Percentiles rank a stretch among this genome's conserved stretches.
phyloP scores from a whole-genome alignment of 2,113 vertebrate species.

The Crotalus helleri region DNA sequence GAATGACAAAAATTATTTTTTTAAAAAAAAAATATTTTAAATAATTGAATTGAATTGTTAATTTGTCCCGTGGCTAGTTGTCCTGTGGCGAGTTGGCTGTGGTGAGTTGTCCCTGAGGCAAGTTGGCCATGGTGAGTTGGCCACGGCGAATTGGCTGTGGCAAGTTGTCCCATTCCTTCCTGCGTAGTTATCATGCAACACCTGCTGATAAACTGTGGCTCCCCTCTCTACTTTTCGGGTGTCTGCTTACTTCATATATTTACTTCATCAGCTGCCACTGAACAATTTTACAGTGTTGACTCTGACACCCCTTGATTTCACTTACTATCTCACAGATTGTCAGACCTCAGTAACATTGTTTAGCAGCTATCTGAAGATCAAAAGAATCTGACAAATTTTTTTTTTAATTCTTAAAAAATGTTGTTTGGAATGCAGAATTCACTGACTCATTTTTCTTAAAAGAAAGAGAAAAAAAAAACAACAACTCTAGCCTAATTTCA shows the following conservation, averaged over 20 bases:
- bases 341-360: background rate
- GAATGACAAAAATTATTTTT: background rate
- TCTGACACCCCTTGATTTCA: background rate
- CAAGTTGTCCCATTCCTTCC: background rate
- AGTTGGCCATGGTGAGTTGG: background rate
- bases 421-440: constrained; percentile 58
- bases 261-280: background rate
- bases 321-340: background rate
- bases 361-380: background rate
- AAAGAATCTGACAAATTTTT: constrained; percentile 51
- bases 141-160: background rate
- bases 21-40: background rate
- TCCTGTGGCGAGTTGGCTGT: background rate
- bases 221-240: background rate
- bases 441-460: constrained; percentile 51
- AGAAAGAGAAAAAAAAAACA: constrained; percentile 28
- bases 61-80: background rate
- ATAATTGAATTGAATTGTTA: background rate
- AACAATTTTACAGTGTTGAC: background rate
- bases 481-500: constrained; percentile 69
- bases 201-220: background rate
- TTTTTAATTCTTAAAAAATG: constrained; percentile 55
- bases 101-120: background rate
- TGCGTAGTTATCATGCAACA: background rate
- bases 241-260: background rate